These are phyloP conservation scores for Oreochromis niloticus DNA, from an alignment of 2,113 vertebrate species.

Conservation along the genomic window DNA sequence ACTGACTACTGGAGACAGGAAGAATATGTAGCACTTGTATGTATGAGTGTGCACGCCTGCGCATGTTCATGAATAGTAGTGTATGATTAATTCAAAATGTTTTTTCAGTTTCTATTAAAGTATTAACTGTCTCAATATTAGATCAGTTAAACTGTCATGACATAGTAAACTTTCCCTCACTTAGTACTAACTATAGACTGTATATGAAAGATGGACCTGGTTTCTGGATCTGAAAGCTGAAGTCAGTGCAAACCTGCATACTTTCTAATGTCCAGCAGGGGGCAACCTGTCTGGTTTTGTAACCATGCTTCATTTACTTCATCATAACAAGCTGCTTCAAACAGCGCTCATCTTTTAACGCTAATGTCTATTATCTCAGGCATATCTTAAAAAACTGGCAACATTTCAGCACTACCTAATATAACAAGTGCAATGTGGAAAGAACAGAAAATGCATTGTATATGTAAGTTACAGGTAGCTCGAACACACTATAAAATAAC, in stretches of 20 bases:
- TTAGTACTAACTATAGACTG: neutral
- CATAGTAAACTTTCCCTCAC: neutral
- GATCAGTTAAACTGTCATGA: neutral
- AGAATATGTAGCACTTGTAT: neutral
- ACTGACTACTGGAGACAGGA: conserved; percentile 16
- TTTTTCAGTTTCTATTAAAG: conserved; percentile 1
- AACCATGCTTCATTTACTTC: neutral
- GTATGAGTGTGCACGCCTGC: neutral
- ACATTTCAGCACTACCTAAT: neutral
- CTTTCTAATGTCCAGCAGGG: neutral
- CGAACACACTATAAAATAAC: neutral
- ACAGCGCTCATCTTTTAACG: neutral
- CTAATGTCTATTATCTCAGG: neutral
- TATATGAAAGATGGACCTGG: neutral
- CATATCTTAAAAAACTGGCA: neutral
- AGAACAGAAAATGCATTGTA: neutral
- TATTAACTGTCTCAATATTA: neutral
- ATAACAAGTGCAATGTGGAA: neutral
- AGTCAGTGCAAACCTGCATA: neutral
- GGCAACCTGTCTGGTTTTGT: neutral
- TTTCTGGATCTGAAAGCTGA: neutral
- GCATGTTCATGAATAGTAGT: neutral
- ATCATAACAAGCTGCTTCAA: neutral
- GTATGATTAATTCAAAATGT: neutral
- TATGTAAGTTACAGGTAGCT: neutral